Percentiles rank a stretch among this genome's conserved stretches.
These are phyloP conservation scores for Proctacanthus coquilletti DNA, from an alignment of 1,140 invertebrate species.

Conservation along the genomic window DNA sequence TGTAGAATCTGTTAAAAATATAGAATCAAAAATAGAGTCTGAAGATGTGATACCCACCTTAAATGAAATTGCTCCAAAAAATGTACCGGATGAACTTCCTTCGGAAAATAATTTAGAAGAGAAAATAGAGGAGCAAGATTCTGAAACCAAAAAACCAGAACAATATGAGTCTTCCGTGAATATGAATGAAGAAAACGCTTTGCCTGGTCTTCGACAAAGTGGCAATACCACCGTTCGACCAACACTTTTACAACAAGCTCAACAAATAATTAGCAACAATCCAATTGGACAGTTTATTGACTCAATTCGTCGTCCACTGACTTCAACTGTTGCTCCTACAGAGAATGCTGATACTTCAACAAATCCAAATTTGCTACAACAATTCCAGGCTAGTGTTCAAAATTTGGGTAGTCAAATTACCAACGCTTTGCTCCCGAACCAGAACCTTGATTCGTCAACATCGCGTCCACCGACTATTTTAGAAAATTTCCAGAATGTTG, in stretches of 20 bases:
- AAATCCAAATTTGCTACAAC: not conserved
- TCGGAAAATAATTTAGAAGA: too few species aligned
- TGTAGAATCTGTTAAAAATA: not conserved
- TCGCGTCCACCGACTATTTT: not conserved
- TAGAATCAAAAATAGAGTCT: not conserved
- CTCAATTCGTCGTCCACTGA: not conserved
- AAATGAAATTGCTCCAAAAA: not conserved
- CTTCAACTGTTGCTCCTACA: not conserved
- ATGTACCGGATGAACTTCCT: too few species aligned
- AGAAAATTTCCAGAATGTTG: not conserved
- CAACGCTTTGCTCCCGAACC: not conserved
- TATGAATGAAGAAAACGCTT: not conserved
- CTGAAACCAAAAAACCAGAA: not conserved
- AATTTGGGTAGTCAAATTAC: not conserved
- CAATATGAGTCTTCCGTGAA: not conserved
- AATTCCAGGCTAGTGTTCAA: not conserved
- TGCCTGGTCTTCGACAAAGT: not conserved
- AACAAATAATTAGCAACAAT: slow-evolving; percentile 1
- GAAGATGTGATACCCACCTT: not conserved
- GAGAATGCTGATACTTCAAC: not conserved
- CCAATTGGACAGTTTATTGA: not conserved
- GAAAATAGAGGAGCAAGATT: not conserved
- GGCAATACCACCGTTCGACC: not conserved
- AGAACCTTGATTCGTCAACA: not conserved
- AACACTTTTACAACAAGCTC: not conserved